Conservation (phyloP, 2,113 vertebrate genomes). For the Oryzias melastigma region DNA sequence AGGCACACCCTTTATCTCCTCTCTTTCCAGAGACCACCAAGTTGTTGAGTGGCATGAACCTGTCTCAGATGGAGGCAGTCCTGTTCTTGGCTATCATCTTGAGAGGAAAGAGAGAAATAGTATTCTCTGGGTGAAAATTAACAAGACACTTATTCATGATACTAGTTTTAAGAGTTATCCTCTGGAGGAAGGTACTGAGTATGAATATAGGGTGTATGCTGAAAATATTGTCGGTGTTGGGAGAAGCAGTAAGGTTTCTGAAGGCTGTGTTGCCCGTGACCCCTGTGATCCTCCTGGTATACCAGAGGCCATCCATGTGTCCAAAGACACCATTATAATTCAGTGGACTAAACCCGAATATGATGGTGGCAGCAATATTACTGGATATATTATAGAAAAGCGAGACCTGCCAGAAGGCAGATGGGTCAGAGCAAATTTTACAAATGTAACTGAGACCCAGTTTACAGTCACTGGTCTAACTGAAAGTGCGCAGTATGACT, state of each 20-base stretch:
- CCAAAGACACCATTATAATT: constrained; percentile 89
- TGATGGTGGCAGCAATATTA: constrained; percentile 95
- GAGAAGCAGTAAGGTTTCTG: constrained; percentile 93
- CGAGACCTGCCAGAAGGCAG: constrained; percentile 96
- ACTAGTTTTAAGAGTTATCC: constrained; percentile 89
- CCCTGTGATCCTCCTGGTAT: constrained; percentile 93
- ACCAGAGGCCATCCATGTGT: constrained; percentile 90
- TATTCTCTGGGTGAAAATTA: constrained; percentile 95
- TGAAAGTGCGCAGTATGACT: constrained; percentile 95
- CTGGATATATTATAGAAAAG: constrained; percentile 94
- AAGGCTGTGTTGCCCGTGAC: constrained; percentile 92
- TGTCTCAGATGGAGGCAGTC: constrained; percentile 90
- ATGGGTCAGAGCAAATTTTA: constrained; percentile 97
- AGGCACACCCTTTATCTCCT: constrained; percentile 90
- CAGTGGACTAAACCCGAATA: constrained; percentile 96
- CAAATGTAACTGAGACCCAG: constrained; percentile 96
- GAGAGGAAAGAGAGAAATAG: constrained; percentile 98
- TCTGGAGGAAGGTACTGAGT: constrained; percentile 94
- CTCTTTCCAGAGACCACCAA: constrained; percentile 89
- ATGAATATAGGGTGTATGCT: constrained; percentile 94
- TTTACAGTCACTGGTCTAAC: constrained; percentile 92
- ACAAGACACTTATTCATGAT: constrained; percentile 92
- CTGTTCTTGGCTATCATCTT: constrained; percentile 92
- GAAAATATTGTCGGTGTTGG: constrained; percentile 98
- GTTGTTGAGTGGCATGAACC: constrained; percentile 95